These are phyloP conservation scores for Acleris holmiana DNA, from an alignment of 2,888 invertebrate genomes.

Conservation along the genomic window DNA sequence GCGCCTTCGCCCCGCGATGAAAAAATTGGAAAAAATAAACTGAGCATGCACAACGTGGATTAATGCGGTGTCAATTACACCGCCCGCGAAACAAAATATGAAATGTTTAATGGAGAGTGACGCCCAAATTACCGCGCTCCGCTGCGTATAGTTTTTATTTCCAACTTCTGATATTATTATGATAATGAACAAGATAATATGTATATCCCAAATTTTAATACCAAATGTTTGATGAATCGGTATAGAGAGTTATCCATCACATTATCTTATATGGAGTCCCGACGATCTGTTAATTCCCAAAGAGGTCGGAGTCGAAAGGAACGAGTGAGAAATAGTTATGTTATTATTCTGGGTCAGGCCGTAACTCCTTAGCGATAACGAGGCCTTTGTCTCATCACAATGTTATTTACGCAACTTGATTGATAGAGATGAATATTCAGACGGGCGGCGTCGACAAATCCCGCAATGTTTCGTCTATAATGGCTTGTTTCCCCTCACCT, in stretches of 20 bases:
- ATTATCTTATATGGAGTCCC: constrained; percentile 21
- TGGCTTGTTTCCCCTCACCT: constrained; percentile 60
- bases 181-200: background rate
- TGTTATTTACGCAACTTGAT: constrained; percentile 69
- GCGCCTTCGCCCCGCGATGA: constrained; percentile 1
- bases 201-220: background rate
- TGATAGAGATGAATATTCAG: constrained; percentile 74
- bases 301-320: constrained; percentile 26
- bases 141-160: constrained; percentile 6
- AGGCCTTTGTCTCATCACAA: constrained; percentile 59
- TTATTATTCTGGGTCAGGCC: constrained; percentile 51
- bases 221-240: background rate
- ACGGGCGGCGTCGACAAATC: constrained; percentile 59
- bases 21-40: constrained; percentile 43
- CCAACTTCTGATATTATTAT: background rate
- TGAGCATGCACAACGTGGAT: constrained; percentile 56
- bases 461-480: constrained; percentile 57
- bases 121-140: constrained; percentile 6
- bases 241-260: constrained; percentile 4
- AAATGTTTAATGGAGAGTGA: constrained; percentile 53
- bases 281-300: constrained; percentile 28
- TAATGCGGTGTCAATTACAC: constrained; percentile 63
- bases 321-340: constrained; percentile 49
- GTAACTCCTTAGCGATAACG: constrained; percentile 61
- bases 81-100: constrained; percentile 48